Evolutionary conservation across 2,888 invertebrate genomes (phyloP).

Genomic region (Colostygia pectinataria): DNA sequence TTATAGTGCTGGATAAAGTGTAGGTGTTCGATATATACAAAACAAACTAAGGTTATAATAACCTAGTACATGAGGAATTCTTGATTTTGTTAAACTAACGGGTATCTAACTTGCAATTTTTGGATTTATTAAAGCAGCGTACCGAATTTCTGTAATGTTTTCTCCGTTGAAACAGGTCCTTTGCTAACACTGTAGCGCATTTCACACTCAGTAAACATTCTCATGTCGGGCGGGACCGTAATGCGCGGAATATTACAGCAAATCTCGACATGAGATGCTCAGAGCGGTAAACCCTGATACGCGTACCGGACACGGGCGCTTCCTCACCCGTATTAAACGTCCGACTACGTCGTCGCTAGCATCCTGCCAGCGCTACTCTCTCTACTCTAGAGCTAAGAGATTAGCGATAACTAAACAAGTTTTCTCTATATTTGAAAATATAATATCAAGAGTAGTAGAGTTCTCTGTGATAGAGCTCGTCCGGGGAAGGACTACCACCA

Average conservation of each 20-base stretch:
- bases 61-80: no score
- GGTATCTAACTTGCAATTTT: no score
- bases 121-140: not conserved
- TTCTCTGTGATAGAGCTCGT: no score
- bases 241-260: slow-evolving; percentile 22
- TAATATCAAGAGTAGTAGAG: no score
- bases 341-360: slow-evolving; percentile 47
- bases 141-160: not conserved
- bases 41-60: no score
- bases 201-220: slow-evolving; percentile 22
- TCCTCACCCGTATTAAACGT: slow-evolving; percentile 50
- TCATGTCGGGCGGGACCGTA: slow-evolving; percentile 14
- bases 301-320: slow-evolving; percentile 46
- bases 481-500: no score
- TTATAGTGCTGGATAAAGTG: no score
- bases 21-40: no score
- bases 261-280: slow-evolving; percentile 29
- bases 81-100: no score
- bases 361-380: slow-evolving; percentile 39
- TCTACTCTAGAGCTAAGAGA: slow-evolving; percentile 16
- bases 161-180: no score
- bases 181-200: slow-evolving; percentile 1
- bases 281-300: slow-evolving; percentile 30
- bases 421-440: no score
- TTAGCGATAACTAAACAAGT: no score